A percentile compares a stretch with the other conserved stretches of the same genome.
These are phyloP conservation scores for Plagodis pulveraria DNA, from an alignment of 2,888 invertebrate species.

Conservation along the genomic window DNA sequence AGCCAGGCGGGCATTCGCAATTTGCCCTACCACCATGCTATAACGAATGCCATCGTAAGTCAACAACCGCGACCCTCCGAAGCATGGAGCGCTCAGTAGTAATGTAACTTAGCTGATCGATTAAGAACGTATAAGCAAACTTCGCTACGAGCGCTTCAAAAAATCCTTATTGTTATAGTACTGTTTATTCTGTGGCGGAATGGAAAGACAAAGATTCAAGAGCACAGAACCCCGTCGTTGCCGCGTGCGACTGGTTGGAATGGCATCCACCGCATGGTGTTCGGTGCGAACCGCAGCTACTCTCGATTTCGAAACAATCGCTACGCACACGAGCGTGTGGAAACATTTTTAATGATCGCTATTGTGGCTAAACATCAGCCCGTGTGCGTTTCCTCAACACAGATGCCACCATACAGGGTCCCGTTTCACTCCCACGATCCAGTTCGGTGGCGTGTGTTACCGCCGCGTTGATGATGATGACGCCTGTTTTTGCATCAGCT, in stretches of 20 bases:
- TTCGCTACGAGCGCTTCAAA: too few relatives aligned
- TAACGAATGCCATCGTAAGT: too few relatives aligned
- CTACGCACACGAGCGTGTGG: conserved; percentile 73
- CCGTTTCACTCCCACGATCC: conserved; percentile 83
- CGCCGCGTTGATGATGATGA: conserved; percentile 75
- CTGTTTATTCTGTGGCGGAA: too few relatives aligned
- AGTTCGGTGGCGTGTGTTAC: conserved; percentile 75
- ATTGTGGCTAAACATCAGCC: conserved; percentile 69
- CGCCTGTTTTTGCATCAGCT: conserved; percentile 79
- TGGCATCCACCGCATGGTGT: conserved; percentile 29
- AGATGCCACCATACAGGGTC: conserved; percentile 68
- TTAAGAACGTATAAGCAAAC: too few relatives aligned
- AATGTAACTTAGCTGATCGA: too few relatives aligned
- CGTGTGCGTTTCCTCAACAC: conserved; percentile 71
- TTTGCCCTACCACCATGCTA: too few relatives aligned
- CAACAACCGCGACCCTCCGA: too few relatives aligned
- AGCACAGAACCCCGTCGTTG: too few relatives aligned
- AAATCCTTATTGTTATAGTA: too few relatives aligned
- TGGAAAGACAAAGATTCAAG: too few relatives aligned
- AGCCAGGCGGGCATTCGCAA: too few relatives aligned
- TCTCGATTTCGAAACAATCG: conserved; percentile 81
- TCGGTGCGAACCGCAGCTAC: conserved; percentile 49
- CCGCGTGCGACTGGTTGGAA: conserved; percentile 30
- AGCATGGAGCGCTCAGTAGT: too few relatives aligned
- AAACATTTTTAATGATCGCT: conserved; percentile 74